Conservation (phyloP, 2,797 vertebrate genomes). For the Halcyon chelicuti region DNA sequence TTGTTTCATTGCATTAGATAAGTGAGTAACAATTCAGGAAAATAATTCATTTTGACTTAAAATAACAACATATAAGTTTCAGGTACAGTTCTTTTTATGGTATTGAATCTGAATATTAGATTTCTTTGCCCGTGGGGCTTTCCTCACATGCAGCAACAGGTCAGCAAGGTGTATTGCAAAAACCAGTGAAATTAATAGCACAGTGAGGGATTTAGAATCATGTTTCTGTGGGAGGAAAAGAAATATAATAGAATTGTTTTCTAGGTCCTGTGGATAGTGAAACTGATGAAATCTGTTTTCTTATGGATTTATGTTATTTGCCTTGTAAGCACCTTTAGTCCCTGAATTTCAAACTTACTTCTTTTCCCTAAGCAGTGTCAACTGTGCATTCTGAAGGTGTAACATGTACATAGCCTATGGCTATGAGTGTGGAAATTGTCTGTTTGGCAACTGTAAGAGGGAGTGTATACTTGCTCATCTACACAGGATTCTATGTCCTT, state of each 20-base stretch:
- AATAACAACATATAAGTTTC: not conserved
- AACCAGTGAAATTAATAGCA: not conserved
- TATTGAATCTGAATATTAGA: not conserved
- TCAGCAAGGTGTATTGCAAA: not conserved
- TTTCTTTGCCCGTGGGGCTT: not conserved
- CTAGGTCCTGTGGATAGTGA: not conserved
- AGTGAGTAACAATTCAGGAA: not conserved
- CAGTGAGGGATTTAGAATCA: not conserved
- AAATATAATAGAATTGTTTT: not conserved
- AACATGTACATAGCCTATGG: accelerated
- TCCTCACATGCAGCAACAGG: not conserved
- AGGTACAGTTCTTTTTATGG: not conserved
- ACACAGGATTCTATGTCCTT: not conserved
- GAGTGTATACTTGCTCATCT: not conserved
- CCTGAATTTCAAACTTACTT: not conserved
- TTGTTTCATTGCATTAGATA: not conserved
- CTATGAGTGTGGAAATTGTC: accelerated
- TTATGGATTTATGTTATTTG: not conserved
- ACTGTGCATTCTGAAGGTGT: accelerated
- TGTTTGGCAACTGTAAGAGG: not conserved
- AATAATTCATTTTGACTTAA: not conserved
- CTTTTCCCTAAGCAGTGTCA: not conserved
- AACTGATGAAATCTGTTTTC: not conserved
- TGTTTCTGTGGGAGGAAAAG: not conserved
- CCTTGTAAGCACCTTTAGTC: not conserved